Percentiles rank a stretch among this genome's conserved stretches.
phyloP scores from a whole-genome alignment of 1,140 invertebrate genomes.

The Chironomus tepperi region DNA sequence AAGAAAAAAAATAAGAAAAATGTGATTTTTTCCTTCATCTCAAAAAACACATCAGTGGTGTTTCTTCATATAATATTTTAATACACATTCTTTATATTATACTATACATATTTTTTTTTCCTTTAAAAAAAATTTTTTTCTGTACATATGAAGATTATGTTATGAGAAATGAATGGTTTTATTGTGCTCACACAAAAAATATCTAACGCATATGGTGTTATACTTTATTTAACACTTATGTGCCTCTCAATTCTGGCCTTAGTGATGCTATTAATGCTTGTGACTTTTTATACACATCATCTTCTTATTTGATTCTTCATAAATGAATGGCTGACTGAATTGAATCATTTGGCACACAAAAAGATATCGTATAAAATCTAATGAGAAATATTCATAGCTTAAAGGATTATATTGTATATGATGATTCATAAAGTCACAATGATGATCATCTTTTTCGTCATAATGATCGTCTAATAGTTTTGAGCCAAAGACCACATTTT shows the following conservation, averaged over 20 bases:
- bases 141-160: not conserved
- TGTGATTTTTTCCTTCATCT: slow-evolving; percentile 8
- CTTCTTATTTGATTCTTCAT: not conserved
- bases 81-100: not conserved
- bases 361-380: not conserved
- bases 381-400: not conserved
- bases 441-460: too few species aligned
- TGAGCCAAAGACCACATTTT: too few species aligned
- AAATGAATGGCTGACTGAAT: slow-evolving; percentile 1
- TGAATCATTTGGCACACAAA: not conserved
- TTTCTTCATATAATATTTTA: not conserved
- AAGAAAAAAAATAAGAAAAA: not conserved
- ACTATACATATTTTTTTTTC: too few species aligned
- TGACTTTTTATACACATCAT: not conserved
- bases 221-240: slow-evolving; percentile 5
- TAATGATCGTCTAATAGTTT: too few species aligned
- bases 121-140: too few species aligned
- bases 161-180: slow-evolving; percentile 13
- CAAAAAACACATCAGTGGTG: slow-evolving; percentile 6
- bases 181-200: not conserved
- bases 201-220: not conserved
- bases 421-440: too few species aligned
- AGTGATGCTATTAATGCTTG: not conserved
- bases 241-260: not conserved
- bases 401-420: too few species aligned